Evolutionary conservation across 2,888 invertebrate species (phyloP).

Genomic region (Platyscelio sp.): DNA sequence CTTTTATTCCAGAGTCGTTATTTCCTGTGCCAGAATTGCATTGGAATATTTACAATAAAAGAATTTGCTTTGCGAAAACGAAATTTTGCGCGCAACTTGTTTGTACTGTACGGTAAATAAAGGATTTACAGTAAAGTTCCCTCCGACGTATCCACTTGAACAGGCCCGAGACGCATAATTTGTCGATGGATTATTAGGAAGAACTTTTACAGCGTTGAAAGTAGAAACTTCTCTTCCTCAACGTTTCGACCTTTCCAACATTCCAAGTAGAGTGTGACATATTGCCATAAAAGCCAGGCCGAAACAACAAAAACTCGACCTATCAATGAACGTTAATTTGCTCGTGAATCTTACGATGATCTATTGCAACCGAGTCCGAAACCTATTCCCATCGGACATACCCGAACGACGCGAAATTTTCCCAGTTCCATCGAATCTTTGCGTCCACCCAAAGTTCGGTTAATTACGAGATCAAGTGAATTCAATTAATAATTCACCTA

Average conservation of each 20-base stretch:
- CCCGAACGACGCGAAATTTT: no score
- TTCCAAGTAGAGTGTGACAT: slow-evolving; percentile 70
- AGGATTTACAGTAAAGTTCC: slow-evolving; percentile 57
- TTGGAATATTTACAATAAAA: slow-evolving; percentile 14
- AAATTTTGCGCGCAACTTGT: slow-evolving; percentile 33
- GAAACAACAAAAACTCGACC: slow-evolving; percentile 39
- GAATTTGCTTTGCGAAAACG: slow-evolving; percentile 3
- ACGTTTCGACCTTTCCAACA: slow-evolving; percentile 65
- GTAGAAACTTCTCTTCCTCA: slow-evolving; percentile 67
- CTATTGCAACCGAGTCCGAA: no score
- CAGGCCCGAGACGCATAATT: slow-evolving; percentile 59
- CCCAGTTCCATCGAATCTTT: no score
- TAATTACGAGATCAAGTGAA: no score
- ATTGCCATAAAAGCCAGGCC: slow-evolving; percentile 47
- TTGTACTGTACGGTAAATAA: slow-evolving; percentile 35
- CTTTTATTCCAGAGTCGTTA: no score
- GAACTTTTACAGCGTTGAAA: slow-evolving; percentile 71
- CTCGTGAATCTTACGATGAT: slow-evolving; percentile 11
- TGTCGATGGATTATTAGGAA: slow-evolving; percentile 68
- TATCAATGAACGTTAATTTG: slow-evolving; percentile 15
- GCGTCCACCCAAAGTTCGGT: no score
- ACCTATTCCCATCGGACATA: no score
- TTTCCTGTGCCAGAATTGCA: not conserved
- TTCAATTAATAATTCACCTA: no score
- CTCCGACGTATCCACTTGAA: slow-evolving; percentile 54